Percentiles rank a stretch among this genome's conserved stretches.
Evolutionary conservation across 2,888 invertebrate genomes (phyloP).

Genomic region (Ectemnius lituratus): DNA sequence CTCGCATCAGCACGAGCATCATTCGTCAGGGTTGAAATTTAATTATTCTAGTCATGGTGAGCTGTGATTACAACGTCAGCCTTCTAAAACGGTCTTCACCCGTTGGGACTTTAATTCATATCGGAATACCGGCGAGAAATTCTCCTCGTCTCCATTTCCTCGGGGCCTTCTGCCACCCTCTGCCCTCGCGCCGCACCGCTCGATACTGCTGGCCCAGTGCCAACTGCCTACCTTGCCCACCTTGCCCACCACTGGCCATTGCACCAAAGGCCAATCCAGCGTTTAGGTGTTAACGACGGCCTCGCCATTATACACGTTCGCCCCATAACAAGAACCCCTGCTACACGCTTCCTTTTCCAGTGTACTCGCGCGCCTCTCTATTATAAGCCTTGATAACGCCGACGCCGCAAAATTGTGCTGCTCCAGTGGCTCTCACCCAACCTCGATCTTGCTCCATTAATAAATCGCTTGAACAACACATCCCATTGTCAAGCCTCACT

Average conservation of each 20-base stretch:
- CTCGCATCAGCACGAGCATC: not conserved
- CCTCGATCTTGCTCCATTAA: no score
- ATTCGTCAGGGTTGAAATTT: conserved; percentile 64
- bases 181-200: no score
- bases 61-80: conserved; percentile 74
- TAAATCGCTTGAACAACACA: no score
- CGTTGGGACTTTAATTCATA: conserved; percentile 69
- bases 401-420: conserved; percentile 64
- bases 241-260: not conserved
- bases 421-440: conserved; percentile 56
- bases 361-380: conserved; percentile 51
- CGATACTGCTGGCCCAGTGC: no score
- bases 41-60: conserved; percentile 70
- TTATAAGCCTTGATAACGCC: conserved; percentile 70
- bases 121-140: conserved; percentile 44
- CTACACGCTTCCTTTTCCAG: conserved; percentile 36
- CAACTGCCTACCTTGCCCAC: no score
- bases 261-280: conserved; percentile 61
- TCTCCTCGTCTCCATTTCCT: conserved; percentile 31
- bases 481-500: no score
- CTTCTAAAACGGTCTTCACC: conserved; percentile 72
- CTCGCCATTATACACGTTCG: conserved; percentile 66
- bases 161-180: conserved; percentile 32
- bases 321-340: conserved; percentile 69
- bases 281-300: conserved; percentile 76